Conservation (phyloP, 2,797 vertebrate genomes). For the Oreochromis grahami region DNA sequence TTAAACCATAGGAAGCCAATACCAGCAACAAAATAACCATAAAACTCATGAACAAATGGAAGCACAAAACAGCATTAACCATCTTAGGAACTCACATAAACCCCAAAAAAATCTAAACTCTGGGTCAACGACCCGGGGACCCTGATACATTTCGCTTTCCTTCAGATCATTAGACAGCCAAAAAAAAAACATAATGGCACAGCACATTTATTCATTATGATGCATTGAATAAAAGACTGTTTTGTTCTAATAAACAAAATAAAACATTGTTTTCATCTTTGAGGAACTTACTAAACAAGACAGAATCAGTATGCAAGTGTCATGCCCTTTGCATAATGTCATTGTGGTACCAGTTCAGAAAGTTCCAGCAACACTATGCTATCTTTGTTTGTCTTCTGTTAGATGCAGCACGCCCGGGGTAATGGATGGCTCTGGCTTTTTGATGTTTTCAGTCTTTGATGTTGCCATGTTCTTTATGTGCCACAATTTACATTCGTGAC, state of each 20-base stretch:
- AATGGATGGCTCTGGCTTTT: constrained; percentile 1
- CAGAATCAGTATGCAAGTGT: not conserved
- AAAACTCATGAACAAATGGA: not conserved
- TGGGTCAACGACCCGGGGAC: not conserved
- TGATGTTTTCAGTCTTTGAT: constrained; percentile 42
- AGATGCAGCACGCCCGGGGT: constrained; percentile 3
- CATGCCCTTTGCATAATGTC: not conserved
- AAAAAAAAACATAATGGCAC: not conserved
- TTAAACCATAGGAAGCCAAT: not conserved
- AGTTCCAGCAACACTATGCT: not conserved
- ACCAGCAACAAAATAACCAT: not conserved
- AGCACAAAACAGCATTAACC: not conserved
- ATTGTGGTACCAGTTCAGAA: not conserved
- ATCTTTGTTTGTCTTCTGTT: constrained; percentile 20
- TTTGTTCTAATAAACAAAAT: not conserved
- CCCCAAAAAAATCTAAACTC: not conserved
- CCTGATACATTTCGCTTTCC: not conserved
- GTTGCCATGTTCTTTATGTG: constrained; percentile 13
- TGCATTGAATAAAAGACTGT: not conserved
- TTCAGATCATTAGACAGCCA: not conserved
- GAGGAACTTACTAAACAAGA: not conserved
- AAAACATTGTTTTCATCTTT: not conserved
- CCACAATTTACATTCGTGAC: constrained; percentile 12
- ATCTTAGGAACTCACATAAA: not conserved
- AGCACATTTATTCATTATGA: not conserved